Conservation (phyloP, 2,113 vertebrate genomes). For the Morone saxatilis region DNA sequence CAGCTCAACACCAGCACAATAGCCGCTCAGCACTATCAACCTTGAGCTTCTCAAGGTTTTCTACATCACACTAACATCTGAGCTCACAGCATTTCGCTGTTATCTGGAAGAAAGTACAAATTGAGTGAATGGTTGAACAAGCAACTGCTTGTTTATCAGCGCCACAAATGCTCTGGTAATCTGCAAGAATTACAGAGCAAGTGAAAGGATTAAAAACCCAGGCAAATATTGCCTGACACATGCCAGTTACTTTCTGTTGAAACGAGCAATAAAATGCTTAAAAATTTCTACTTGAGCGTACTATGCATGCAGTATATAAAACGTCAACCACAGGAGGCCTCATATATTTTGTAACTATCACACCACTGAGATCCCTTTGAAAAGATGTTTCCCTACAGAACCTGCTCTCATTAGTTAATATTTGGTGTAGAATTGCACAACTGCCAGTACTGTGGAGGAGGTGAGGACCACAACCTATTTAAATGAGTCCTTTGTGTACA, state of each 20-base stretch:
- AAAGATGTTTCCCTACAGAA: conserved; percentile 15
- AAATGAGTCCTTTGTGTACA: neutral
- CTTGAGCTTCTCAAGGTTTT: conserved; percentile 69
- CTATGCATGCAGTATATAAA: neutral
- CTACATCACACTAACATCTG: conserved; percentile 42
- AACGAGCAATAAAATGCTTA: neutral
- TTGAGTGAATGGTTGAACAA: conserved; percentile 51
- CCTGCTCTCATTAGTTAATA: neutral
- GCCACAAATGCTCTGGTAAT: conserved; percentile 53
- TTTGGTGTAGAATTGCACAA: neutral
- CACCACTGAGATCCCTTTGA: conserved; percentile 1
- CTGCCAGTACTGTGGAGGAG: neutral
- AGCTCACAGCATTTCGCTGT: conserved; percentile 33
- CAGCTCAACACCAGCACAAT: conserved; percentile 53
- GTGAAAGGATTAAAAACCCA: conserved; percentile 44
- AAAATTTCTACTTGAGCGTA: neutral
- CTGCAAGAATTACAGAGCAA: conserved; percentile 45
- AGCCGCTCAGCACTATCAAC: conserved; percentile 62
- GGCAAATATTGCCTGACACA: neutral
- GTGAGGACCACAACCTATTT: neutral
- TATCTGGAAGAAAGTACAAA: conserved; percentile 49
- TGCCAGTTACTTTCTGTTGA: conserved; percentile 21
- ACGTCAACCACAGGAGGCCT: neutral
- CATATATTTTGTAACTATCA: conserved; percentile 2
- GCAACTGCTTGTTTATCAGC: conserved; percentile 53